Evolutionary conservation across 2,888 invertebrate genomes (phyloP), one percentile per base, ranked within the genome.

Genomic region (Drosophila birchii): DNA sequence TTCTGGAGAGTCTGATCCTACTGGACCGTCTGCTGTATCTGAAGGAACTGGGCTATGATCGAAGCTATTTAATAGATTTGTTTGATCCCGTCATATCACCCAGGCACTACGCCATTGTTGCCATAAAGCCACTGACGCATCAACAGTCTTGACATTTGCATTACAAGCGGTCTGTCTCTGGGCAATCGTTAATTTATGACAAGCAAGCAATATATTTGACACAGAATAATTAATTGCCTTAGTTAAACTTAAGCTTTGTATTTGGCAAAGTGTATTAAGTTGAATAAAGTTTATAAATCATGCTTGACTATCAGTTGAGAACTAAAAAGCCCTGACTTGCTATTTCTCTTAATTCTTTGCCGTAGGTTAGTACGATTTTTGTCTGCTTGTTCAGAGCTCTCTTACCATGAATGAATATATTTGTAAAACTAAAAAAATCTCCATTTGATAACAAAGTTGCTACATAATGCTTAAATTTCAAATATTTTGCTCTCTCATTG

Each of bases 11-110:
- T 79, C 93, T 97, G 5, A 96, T 98, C 83, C 93, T 98, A 69
- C 93, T 98, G 61, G 98, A 98, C 92, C 94, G 97, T 82, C 91
- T 96, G 45, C 93, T 96, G 81, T 98, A 94, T 94, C 94, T 98
- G 36, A 92, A 94, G 69, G 97, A 97, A 89, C 93, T 93, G 81
- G 94, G 93, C 4, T 93, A 93, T 84, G 86, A 93, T 11, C 93
- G 94, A 73, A 94, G 95, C 20, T 95, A 93, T 93, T 91, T 98
- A 68, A 95, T 97, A 29, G 95, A 95, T 85, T 92, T 98, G 72
- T 98, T 98, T 93, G 96, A 98, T 93, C 96, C 97, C 8, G 93
- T 96, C 1, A 92, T 96, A 68, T 98, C 98, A 1, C 98, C 98
- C 5, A 93, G 98, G 36, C 90, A 90, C 70, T 92, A 80, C 79